Evolutionary conservation across 2,113 vertebrate genomes (phyloP), one percentile per base, ranked within the genome.

Genomic region (Bostrychus sinensis): DNA sequence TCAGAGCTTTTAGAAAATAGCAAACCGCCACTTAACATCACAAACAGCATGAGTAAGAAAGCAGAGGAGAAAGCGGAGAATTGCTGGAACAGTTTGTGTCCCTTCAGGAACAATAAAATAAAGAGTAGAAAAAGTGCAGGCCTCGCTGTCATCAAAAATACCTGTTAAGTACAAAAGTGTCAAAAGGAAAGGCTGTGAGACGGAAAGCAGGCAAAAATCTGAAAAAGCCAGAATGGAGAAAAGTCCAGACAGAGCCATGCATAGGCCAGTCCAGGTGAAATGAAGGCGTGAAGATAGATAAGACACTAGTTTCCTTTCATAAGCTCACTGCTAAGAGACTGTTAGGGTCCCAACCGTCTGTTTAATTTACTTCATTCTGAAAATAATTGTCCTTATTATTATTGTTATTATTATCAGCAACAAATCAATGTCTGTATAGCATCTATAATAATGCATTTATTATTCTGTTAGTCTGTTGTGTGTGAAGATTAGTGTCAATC

Each of bases 131-230:
- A 55, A 93, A 92, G 89, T 93, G 90, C 90, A 91, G 89, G 84
- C 88, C 89, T 89, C 76, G 50, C 78, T 50, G 81, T 87, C 87
- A 86, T 93, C 71, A 92, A 93, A 93, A 92, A 93, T 91, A 91
- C 88, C 86, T 90, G 90, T 86, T 82, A 84, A 89, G 88, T 93
- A 93, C 85, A 89, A 89, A 88, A 88, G 78, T 78, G 85, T 88
- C 78, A 78, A 86, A 88, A 80, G 72, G 70, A 90, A 87, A 88
- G 85, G 82, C 82, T 81, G 84, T 66, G 85, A 84, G 72, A 83
- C 66, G 72, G 59, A 75, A 62, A 75, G 85, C 80, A 80, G 79
- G 75, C 69, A 80, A 76, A 87, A 63, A 81, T 81, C 70, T 74
- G 69, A 86, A 82, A 78, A 79, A 84, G 82, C 84, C 74, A 62